These are phyloP conservation scores for Ridgeia piscesae DNA, from an alignment of 1,140 invertebrate species.

Conservation along the genomic window DNA sequence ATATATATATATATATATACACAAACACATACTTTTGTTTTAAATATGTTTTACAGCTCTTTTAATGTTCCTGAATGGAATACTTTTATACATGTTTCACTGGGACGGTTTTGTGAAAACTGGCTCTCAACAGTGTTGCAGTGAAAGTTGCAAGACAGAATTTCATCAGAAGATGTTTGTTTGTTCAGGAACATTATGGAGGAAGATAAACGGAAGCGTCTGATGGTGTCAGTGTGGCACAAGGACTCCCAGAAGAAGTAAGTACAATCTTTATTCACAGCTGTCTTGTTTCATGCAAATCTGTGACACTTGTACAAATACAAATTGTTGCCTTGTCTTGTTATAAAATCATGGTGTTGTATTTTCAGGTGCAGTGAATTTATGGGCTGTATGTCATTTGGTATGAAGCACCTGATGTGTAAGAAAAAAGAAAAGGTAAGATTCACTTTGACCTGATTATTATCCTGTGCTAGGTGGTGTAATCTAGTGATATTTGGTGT, in stretches of 20 bases:
- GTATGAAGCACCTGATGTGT: slow-evolving; percentile 68
- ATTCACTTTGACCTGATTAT: background rate
- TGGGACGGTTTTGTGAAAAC: background rate
- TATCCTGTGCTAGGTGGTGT: background rate
- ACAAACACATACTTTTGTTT: no score
- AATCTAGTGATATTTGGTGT: background rate
- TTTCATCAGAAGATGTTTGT: background rate
- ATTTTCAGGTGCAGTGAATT: slow-evolving; percentile 67
- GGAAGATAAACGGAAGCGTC: slow-evolving; percentile 58
- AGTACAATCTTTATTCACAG: background rate
- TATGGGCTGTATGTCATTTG: slow-evolving; percentile 77
- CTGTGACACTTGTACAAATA: background rate
- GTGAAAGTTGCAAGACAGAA: background rate
- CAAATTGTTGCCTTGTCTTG: slow-evolving; percentile 36
- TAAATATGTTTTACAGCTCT: background rate
- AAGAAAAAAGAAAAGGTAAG: slow-evolving; percentile 51
- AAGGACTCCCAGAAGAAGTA: slow-evolving; percentile 55
- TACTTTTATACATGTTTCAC: background rate
- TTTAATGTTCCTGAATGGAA: background rate
- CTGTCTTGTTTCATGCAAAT: no score
- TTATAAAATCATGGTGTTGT: slow-evolving; percentile 41
- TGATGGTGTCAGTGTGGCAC: slow-evolving; percentile 63
- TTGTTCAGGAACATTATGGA: slow-evolving; percentile 52
- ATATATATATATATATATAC: no score
- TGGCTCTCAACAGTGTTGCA: background rate